These are phyloP conservation scores for Rhabdornis inornatus DNA, from an alignment of 2,113 vertebrate genomes.

Conservation along the genomic window DNA sequence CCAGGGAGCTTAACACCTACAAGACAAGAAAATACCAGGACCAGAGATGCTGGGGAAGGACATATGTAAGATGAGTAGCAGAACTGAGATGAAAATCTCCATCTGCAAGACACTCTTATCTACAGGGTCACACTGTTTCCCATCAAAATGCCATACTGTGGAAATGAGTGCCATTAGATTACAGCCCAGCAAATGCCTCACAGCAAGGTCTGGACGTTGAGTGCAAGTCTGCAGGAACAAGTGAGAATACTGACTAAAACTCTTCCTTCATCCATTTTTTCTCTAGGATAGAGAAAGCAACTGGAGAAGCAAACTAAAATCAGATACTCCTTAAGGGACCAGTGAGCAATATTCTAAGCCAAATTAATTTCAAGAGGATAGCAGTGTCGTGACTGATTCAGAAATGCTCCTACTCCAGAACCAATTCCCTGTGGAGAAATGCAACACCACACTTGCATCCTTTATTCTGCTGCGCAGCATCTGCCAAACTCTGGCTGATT, in stretches of 20 bases:
- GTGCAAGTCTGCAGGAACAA: neutral
- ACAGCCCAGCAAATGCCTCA: neutral
- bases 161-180: neutral
- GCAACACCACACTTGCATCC: neutral
- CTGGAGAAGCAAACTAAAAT: neutral
- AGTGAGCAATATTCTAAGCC: neutral
- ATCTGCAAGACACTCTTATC: neutral
- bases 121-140: neutral
- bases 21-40: neutral
- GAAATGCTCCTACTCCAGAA: neutral
- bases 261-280: neutral
- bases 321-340: conserved; percentile 5
- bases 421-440: neutral
- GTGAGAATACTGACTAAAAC: neutral
- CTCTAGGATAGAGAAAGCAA: neutral
- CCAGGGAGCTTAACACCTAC: neutral
- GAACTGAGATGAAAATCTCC: neutral
- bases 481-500: neutral
- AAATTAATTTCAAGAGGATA: neutral
- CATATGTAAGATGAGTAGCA: rapidly evolving
- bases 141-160: neutral
- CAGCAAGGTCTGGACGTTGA: neutral
- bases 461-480: neutral
- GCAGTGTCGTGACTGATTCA: neutral
- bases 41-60: neutral